Evolutionary conservation across 35 echinoderm and acorn worm species (phyloP).

Genomic region (Heliocidaris tuberculata): DNA sequence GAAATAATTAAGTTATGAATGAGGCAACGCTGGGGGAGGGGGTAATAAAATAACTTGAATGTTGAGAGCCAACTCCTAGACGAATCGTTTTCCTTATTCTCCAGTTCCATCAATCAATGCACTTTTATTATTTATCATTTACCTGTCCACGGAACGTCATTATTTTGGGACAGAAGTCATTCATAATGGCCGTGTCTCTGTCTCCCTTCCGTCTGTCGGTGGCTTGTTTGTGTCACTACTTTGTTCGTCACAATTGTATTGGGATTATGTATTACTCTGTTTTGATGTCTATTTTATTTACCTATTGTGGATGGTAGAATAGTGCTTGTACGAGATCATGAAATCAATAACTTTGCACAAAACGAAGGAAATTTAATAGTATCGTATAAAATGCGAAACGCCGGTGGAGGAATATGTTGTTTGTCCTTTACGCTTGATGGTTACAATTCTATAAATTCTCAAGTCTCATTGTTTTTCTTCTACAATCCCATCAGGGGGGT

Average conservation of each 20-base stretch:
- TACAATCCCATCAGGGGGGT: no score
- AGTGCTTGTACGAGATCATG: no score
- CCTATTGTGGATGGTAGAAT: not conserved
- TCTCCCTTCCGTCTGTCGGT: not conserved
- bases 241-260: not conserved
- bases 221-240: not conserved
- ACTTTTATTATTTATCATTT: not conserved
- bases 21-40: not conserved
- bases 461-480: no score
- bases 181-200: not conserved
- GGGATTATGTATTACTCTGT: not conserved
- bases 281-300: not conserved
- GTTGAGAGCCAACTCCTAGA: not conserved
- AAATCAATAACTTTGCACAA: no score
- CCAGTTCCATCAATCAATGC: not conserved
- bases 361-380: no score
- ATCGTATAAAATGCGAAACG: no score
- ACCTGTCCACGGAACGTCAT: not conserved
- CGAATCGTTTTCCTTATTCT: not conserved
- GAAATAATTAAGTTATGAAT: not conserved
- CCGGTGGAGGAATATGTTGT: no score
- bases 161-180: not conserved
- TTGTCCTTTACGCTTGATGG: no score
- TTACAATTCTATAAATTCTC: no score
- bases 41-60: not conserved